A percentile compares a stretch with the other conserved stretches of the same genome.
phyloP scores from a whole-genome alignment of 2,888 invertebrate genomes.

The Apotomis capreana region DNA sequence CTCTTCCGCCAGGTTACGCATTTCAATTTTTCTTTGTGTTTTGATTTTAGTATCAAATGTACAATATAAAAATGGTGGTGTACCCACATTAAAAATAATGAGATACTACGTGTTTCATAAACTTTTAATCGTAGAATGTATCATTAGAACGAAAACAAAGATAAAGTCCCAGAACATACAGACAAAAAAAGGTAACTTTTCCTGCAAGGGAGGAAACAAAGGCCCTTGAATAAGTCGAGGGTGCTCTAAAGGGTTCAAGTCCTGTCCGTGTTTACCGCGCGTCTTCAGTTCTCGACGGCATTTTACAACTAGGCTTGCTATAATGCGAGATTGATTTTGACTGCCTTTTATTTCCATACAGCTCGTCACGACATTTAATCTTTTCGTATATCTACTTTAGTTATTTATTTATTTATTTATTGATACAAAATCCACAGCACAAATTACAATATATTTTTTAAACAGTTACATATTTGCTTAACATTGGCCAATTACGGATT shows the following conservation, averaged over 20 bases:
- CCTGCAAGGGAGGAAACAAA: slow-evolving; percentile 32
- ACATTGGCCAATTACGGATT: too few relatives aligned
- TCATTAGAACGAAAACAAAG: slow-evolving; percentile 14
- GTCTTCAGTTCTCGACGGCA: slow-evolving; percentile 6
- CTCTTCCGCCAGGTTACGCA: too few relatives aligned
- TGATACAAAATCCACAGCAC: too few relatives aligned
- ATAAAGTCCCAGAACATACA: slow-evolving; percentile 5
- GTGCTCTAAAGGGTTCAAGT: slow-evolving; percentile 22
- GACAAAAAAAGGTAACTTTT: slow-evolving; percentile 33
- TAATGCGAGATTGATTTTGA: not conserved
- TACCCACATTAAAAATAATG: too few relatives aligned
- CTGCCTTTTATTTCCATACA: not conserved
- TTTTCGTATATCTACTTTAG: too few relatives aligned
- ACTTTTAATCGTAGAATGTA: not conserved
- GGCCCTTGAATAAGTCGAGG: slow-evolving; percentile 25
- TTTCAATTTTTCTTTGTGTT: too few relatives aligned
- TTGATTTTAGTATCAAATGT: too few relatives aligned
- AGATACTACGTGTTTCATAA: too few relatives aligned
- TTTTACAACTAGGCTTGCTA: not conserved
- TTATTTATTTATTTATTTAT: too few relatives aligned
- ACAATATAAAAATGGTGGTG: too few relatives aligned
- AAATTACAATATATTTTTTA: too few relatives aligned
- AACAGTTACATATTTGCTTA: too few relatives aligned
- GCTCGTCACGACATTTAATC: not conserved
- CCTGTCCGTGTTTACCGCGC: slow-evolving; percentile 28